phyloP scores from a whole-genome alignment of 37 sponge, comb jelly and placozoan genomes.

The Tethya wilhelma region DNA sequence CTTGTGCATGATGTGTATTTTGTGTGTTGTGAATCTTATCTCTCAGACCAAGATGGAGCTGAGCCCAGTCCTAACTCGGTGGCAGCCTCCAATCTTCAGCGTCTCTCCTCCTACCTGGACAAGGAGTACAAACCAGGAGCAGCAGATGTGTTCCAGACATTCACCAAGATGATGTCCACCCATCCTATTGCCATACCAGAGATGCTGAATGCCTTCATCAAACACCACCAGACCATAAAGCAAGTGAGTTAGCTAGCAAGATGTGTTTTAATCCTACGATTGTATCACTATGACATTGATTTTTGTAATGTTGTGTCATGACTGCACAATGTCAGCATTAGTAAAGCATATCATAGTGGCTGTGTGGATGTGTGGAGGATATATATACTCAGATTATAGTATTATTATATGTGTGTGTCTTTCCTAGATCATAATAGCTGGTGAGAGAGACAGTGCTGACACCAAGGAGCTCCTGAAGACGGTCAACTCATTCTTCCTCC shows the following conservation, averaged over 20 bases:
- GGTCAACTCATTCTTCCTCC: slow-evolving; percentile 50
- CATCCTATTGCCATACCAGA: slow-evolving; percentile 55
- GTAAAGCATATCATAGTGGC: not conserved
- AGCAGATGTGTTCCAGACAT: slow-evolving; percentile 27
- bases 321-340: too few species aligned
- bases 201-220: slow-evolving; percentile 57
- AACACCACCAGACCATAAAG: slow-evolving; percentile 42
- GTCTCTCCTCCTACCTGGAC: slow-evolving; percentile 41
- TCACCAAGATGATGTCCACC: slow-evolving; percentile 47
- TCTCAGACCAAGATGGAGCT: slow-evolving; percentile 77
- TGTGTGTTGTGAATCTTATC: too few species aligned
- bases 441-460: slow-evolving; percentile 18
- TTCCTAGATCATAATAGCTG: slow-evolving; percentile 55
- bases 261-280: slow-evolving; percentile 23
- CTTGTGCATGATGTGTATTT: too few species aligned
- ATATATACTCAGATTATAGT: not conserved
- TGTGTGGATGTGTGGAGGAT: not conserved
- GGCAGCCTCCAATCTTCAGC: slow-evolving; percentile 60
- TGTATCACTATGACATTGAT: too few species aligned
- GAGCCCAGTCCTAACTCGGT: slow-evolving; percentile 82
- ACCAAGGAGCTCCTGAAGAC: slow-evolving; percentile 35
- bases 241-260: slow-evolving; percentile 39
- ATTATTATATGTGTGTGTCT: not conserved
- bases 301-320: too few species aligned
- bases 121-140: slow-evolving; percentile 1